These are phyloP conservation scores for Penaeus indicus DNA, from an alignment of 1,140 invertebrate genomes.

Conservation along the genomic window DNA sequence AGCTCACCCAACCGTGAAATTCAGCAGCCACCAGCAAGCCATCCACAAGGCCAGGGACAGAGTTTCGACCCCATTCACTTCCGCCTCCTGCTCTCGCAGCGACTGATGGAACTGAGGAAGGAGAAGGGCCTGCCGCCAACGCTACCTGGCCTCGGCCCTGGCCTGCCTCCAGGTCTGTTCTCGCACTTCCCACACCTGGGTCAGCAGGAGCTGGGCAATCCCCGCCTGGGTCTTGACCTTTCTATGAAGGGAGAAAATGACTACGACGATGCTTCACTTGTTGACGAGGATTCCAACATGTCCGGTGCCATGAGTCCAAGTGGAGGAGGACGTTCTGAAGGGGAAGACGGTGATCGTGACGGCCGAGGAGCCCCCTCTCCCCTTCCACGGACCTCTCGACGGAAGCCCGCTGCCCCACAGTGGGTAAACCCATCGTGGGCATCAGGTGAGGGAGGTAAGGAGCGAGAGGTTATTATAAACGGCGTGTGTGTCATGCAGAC, in stretches of 20 bases:
- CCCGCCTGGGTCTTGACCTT: slow-evolving; percentile 69
- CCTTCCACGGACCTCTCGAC: slow-evolving; percentile 71
- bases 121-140: slow-evolving; percentile 76
- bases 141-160: slow-evolving; percentile 78
- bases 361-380: slow-evolving; percentile 70
- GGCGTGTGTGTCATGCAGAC: slow-evolving; percentile 90
- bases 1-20: slow-evolving; percentile 47
- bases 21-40: slow-evolving; percentile 46
- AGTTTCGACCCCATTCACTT: slow-evolving; percentile 91
- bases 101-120: slow-evolving; percentile 87
- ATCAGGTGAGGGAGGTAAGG: slow-evolving; percentile 66
- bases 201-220: slow-evolving; percentile 45
- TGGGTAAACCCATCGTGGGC: slow-evolving; percentile 97
- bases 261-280: slow-evolving; percentile 64
- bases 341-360: slow-evolving; percentile 77
- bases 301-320: slow-evolving; percentile 67
- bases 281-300: slow-evolving; percentile 67
- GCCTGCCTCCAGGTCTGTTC: slow-evolving; percentile 83
- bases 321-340: slow-evolving; percentile 72
- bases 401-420: slow-evolving; percentile 95
- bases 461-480: slow-evolving; percentile 86
- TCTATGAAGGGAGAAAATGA: slow-evolving; percentile 68
- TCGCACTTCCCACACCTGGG: slow-evolving; percentile 67
- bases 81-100: slow-evolving; percentile 86
- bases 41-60: slow-evolving; percentile 65